Base-by-base conservation (phyloP, 2,113 vertebrate genomes). In the Trogon surrucura region DNA sequence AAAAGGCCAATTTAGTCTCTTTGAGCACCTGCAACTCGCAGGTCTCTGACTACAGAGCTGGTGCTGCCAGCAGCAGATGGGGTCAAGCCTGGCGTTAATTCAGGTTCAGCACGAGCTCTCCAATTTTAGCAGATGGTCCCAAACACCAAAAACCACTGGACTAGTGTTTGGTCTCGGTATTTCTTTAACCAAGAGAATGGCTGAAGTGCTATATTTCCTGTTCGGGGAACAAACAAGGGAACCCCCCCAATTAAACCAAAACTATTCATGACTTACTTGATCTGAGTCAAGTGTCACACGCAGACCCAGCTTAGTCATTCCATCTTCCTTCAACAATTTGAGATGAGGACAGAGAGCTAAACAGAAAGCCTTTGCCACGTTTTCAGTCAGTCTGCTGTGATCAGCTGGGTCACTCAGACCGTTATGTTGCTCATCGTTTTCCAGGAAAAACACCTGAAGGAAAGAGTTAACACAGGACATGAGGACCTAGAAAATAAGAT, bases 251-350 rank as follows among this genome's bases (percentile, higher is more conserved):
- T 54, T 38, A 60, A 80, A 48, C 41, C 4, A 1, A 22, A 56
- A 18, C 30, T 38, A 8, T 3, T 64, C 7, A 45, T 26, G 44
- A 86, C 96, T 96, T 95, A 99, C 99, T 98, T 99, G 99, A 93
- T 99, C 99, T 0, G 99, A 98, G 97, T 99, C 99, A 41, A 99
- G 98, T 0, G 99, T 99, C 87, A 99, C 99, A 32, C 99, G 98
- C 36, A 99, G 98, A 3, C 99, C 99, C 79, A 99, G 98, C 71
- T 99, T 99, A 38, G 99, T 99, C 99, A 99, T 99, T 75, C 99
- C 99, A 51, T 99, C 99, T 97, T 99, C 99, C 93, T 99, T 99
- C 70, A 99, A 96, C 93, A 99, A 96, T 93, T 99, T 99, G 38
- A 99, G 98, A 62, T 99, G 99, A 36, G 99, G 99, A 94, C 98